phyloP scores from a whole-genome alignment of 2,888 invertebrate species.

The Nomada ferruginata region DNA sequence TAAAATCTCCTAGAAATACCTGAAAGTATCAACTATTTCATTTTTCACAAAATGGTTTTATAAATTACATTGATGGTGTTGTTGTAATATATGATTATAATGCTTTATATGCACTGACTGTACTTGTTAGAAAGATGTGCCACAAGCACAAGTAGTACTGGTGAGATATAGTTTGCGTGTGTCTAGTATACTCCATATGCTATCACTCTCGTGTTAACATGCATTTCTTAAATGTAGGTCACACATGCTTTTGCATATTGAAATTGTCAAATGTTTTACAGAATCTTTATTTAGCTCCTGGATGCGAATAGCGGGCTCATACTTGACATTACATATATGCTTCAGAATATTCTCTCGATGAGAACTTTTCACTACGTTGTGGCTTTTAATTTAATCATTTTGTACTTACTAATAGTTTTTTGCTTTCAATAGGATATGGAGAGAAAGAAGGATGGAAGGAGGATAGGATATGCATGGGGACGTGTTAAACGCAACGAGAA shows the following conservation, averaged over 20 bases:
- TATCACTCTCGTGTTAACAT: conserved; percentile 66
- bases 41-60: conserved; percentile 45
- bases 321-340: conserved; percentile 69
- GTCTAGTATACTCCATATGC: conserved; percentile 61
- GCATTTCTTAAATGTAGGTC: conserved; percentile 67
- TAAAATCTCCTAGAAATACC: conserved; percentile 55
- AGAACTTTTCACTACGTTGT: conserved; percentile 68
- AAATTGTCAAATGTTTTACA: conserved; percentile 72
- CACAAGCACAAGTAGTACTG: conserved; percentile 59
- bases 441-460: conserved; percentile 79
- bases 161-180: conserved; percentile 66
- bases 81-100: conserved; percentile 57
- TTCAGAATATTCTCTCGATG: conserved; percentile 66
- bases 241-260: conserved; percentile 71
- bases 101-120: conserved; percentile 54
- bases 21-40: conserved; percentile 62
- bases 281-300: conserved; percentile 75
- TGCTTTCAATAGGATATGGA: conserved; percentile 83
- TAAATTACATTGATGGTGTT: conserved; percentile 44
- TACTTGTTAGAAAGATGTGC: conserved; percentile 61
- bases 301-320: conserved; percentile 72
- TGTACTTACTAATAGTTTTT: conserved; percentile 83
- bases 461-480: conserved; percentile 83
- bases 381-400: conserved; percentile 74
- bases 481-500: conserved; percentile 81